Base-by-base conservation (phyloP, 1,140 invertebrate genomes). In the Chlorops oryzae region DNA sequence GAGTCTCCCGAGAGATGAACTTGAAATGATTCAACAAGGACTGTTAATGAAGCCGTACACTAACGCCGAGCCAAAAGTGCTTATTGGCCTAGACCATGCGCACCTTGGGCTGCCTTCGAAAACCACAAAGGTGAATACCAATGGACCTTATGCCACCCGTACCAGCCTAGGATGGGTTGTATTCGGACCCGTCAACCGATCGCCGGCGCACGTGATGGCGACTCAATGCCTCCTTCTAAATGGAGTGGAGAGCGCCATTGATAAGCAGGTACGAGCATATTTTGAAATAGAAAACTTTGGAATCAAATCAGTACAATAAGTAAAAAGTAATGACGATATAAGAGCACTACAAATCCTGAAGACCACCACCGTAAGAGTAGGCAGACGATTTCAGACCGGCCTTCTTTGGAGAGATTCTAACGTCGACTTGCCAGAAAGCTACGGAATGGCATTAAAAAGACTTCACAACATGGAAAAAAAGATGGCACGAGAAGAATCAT, bases 401-500 rank as follows among this genome's bases (percentile, higher is more conserved):
- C 37, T 47, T 12, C 24, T 52, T 25, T 47, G 25, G 50, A 47
- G 41, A 37, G 6, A 47, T 17, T 22, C 35, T 38, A 6, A 41
- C 4, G 20, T 52, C 3, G 22, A 41, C 1, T 20, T 41, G 2
- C 50, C 50, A 9, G 41, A 52, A 13, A 52, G 24, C 17, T 52
- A 24, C 12, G 2, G 10, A 6, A 45, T 32, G 18, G 44, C 37
- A 9, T 13, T 41, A 17, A 40, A 21, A 4, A 38, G 50, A 9
- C 18, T 51, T 13, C 12, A 22, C 17, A 27, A 37, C 10, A 28
- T 51, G 9, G 50, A 51, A n/a, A 51, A 28, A 40, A 44, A 24
- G 23, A 44, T 46, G 50, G 32, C 3, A 7, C 15, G 24, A 9
- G 18, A 41, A 2, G 2, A 2, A 18, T 3, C 10, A 10, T 40